A percentile compares a stretch with the other conserved stretches of the same genome.
These are phyloP conservation scores for Lanius ludovicianus DNA, from an alignment of 2,113 vertebrate species.

Conservation along the genomic window DNA sequence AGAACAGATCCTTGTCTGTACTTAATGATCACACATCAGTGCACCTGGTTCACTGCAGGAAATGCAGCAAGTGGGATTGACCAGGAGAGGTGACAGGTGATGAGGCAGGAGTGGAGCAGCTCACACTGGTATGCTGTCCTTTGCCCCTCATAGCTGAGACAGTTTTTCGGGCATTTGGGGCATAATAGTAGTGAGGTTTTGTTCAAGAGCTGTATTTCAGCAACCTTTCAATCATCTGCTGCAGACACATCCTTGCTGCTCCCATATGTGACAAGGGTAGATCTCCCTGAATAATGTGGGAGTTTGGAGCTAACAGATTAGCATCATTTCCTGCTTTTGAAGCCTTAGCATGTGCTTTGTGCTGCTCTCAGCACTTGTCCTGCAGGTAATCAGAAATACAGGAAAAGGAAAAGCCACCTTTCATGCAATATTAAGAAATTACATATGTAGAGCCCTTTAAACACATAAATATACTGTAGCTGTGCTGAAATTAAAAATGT, in stretches of 20 bases:
- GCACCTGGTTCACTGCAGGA: not conserved
- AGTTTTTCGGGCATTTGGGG: not conserved
- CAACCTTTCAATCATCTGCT: not conserved
- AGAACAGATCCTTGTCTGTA: not conserved
- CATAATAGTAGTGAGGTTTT: not conserved
- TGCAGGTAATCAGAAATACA: not conserved
- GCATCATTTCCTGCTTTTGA: not conserved
- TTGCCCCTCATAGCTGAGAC: not conserved
- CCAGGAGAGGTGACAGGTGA: not conserved
- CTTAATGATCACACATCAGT: not conserved
- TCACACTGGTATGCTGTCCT: not conserved
- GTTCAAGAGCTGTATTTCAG: not conserved
- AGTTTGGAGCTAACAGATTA: not conserved
- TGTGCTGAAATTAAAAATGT: constrained; percentile 18
- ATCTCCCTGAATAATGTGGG: not conserved
- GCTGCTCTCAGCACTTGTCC: not conserved
- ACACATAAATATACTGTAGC: not conserved
- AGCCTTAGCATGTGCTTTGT: not conserved
- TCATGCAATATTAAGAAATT: not conserved
- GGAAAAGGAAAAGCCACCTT: not conserved
- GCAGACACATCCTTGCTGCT: not conserved
- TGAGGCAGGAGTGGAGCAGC: not conserved
- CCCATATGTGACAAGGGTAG: not conserved
- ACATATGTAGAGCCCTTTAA: not conserved
- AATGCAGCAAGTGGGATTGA: not conserved